Percentiles rank a stretch among this genome's conserved stretches.
These are phyloP conservation scores for Liopterus haemorrhoidalis DNA, from an alignment of 2,888 invertebrate species.

Conservation along the genomic window DNA sequence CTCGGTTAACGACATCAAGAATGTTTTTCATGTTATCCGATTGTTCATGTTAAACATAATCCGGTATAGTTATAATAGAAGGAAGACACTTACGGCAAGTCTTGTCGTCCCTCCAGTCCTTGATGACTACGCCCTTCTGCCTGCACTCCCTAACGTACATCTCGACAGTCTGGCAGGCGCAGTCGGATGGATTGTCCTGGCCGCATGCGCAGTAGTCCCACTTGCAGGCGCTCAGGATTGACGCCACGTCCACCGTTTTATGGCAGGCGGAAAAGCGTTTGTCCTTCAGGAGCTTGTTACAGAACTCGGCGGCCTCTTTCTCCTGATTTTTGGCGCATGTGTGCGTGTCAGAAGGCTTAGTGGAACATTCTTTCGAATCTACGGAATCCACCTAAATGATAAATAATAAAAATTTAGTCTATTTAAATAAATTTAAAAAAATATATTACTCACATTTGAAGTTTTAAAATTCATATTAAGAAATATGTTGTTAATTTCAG, in stretches of 20 bases:
- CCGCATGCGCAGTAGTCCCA: constrained; percentile 74
- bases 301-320: constrained; percentile 55
- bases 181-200: constrained; percentile 55
- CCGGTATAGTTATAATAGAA: constrained; percentile 11
- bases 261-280: constrained; percentile 62
- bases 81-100: constrained; percentile 69
- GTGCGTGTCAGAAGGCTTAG: constrained; percentile 48
- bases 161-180: constrained; percentile 70
- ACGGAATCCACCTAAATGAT: too few relatives aligned
- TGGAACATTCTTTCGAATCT: constrained; percentile 56
- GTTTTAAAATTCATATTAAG: too few relatives aligned
- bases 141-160: constrained; percentile 73
- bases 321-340: constrained; percentile 46
- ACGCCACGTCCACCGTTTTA: constrained; percentile 53
- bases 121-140: constrained; percentile 55
- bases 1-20: too few relatives aligned
- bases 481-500: too few relatives aligned
- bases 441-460: too few relatives aligned
- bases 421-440: constrained; percentile 13
- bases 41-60: constrained; percentile 10
- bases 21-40: not conserved
- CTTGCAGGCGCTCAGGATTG: constrained; percentile 65
- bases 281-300: constrained; percentile 58
- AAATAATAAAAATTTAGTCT: constrained; percentile 3
- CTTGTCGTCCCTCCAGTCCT: constrained; percentile 66